Percentiles rank a stretch among this genome's conserved stretches.
These are phyloP conservation scores for Macrosteles quadrilineatus DNA, from an alignment of 1,140 invertebrate genomes.

Conservation along the genomic window DNA sequence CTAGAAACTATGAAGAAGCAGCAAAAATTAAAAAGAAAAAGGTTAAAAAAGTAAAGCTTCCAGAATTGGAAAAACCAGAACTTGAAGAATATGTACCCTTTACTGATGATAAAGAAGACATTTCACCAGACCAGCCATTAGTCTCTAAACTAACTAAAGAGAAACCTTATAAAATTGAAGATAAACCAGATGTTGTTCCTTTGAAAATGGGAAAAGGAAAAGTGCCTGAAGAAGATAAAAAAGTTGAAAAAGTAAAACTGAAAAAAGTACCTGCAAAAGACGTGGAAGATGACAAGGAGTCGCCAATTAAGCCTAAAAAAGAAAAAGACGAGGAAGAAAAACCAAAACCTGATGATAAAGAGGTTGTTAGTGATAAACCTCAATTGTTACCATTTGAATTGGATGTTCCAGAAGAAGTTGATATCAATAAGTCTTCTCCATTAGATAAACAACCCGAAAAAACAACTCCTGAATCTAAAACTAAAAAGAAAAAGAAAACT, in stretches of 20 bases:
- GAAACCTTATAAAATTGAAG: slow-evolving; percentile 45
- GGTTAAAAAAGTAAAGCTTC: slow-evolving; percentile 43
- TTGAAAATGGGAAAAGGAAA: slow-evolving; percentile 39
- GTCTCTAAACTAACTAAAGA: not conserved
- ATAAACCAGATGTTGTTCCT: slow-evolving; percentile 57
- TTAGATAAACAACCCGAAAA: slow-evolving; percentile 28
- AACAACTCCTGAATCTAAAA: slow-evolving; percentile 24
- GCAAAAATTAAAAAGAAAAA: slow-evolving; percentile 47
- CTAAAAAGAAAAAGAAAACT: slow-evolving; percentile 5
- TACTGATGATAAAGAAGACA: slow-evolving; percentile 18
- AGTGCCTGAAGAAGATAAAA: slow-evolving; percentile 40
- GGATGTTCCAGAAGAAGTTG: slow-evolving; percentile 11
- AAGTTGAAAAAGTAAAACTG: slow-evolving; percentile 41
- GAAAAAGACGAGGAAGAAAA: slow-evolving; percentile 43
- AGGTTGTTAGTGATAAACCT: slow-evolving; percentile 42
- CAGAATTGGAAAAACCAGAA: slow-evolving; percentile 39
- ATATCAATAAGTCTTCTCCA: slow-evolving; percentile 16
- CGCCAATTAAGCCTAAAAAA: slow-evolving; percentile 37
- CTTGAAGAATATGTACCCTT: slow-evolving; percentile 40
- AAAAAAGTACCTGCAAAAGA: slow-evolving; percentile 45
- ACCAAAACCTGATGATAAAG: slow-evolving; percentile 21
- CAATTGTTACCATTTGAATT: slow-evolving; percentile 32
- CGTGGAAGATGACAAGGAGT: slow-evolving; percentile 43
- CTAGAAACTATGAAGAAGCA: slow-evolving; percentile 48
- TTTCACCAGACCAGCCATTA: not conserved